Evolutionary conservation across 2,888 invertebrate genomes (phyloP), one percentile per base, ranked within the genome.

Genomic region (Kryphioiulus occultus): DNA sequence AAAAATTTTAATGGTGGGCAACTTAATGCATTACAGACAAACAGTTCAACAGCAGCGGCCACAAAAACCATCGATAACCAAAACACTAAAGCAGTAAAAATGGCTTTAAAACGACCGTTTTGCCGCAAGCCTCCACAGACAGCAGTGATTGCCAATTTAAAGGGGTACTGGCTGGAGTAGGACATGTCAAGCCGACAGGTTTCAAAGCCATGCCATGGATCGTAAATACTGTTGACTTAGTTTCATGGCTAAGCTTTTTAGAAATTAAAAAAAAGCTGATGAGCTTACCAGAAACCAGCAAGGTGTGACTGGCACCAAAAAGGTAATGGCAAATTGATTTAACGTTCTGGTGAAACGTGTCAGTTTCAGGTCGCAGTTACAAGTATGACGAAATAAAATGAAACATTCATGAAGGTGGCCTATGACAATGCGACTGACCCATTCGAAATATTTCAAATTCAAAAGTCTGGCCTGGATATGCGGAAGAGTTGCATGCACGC

Each of bases 61-160:
- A 78, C 30, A 78, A 78, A 78, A 78, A 78, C 30, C 30, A 78
- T 78, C 78, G 78, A 78, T 78, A 68, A 22, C 59, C 59, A 26
- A 68, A 68, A 12, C 59, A 68, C 59, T 68, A 78, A 78, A 78
- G 78, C 30, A 68, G 9, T 68, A n/a, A n/a, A n/a, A n/a, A 78
- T 78, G 30, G 1, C 15, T 1, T 30, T 10, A 26, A 26, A 30
- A 15, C 78, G 30, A 15, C 26, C 15, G 78, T 78, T 78, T 78
- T 78, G 78, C 78, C 22, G 30, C 30, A 78, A 78, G 30, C 26
- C 78, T 30, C 30, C 1, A 3, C 26, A 78, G 78, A 15, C 78
- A 78, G 26, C 78, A 78, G 78, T 78, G 78, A 30, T 78, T 78
- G 78, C 78, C 12, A 30, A 15, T 78, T 30, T 78, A 30, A 30